phyloP scores from a whole-genome alignment of 2,888 invertebrate species.

The Escarpia spicata region DNA sequence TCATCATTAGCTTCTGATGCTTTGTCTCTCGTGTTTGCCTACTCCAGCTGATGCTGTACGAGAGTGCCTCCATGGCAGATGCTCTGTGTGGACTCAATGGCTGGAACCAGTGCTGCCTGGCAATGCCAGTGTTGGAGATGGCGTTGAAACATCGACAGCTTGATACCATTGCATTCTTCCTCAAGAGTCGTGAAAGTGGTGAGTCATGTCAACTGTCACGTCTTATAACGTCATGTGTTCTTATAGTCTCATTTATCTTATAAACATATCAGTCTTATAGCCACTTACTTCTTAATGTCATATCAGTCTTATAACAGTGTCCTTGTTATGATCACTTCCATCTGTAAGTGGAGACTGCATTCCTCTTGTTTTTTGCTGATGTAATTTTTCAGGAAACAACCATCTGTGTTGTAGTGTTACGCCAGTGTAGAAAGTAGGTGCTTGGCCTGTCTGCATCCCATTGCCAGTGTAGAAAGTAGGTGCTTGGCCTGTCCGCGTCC shows the following conservation, averaged over 20 bases:
- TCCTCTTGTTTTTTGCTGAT: neutral
- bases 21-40: neutral
- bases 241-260: neutral
- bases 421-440: no score
- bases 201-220: constrained; percentile 32
- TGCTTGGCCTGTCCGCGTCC: no score
- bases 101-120: constrained; percentile 42
- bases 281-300: neutral
- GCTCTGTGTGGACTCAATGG: constrained; percentile 54
- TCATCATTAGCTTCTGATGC: neutral
- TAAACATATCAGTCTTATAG: neutral
- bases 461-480: no score
- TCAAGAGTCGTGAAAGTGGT: constrained; percentile 57
- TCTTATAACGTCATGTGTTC: neutral
- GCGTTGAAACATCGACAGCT: constrained; percentile 57
- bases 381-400: neutral
- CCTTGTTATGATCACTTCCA: neutral
- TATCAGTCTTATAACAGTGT: neutral
- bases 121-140: constrained; percentile 52
- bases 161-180: constrained; percentile 58
- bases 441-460: no score
- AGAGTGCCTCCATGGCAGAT: constrained; percentile 53
- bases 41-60: constrained; percentile 57
- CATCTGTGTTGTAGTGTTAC: neutral
- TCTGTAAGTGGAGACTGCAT: neutral